Conservation (phyloP, 64 coral and sea anemone genomes). For the Actinia tenebrosa region DNA sequence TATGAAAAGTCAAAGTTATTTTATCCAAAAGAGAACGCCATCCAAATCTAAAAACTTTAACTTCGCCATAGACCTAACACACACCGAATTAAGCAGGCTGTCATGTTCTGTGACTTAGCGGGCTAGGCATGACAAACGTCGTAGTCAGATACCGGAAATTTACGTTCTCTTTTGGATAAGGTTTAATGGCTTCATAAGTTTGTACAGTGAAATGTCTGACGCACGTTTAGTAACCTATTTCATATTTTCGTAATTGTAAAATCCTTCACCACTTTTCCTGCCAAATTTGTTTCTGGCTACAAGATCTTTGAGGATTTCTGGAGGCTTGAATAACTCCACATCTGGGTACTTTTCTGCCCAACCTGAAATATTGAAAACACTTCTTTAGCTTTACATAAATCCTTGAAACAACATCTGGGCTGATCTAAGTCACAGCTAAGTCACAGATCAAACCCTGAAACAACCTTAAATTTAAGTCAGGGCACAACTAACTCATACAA, state of each 20-base stretch:
- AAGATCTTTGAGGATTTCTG: constrained; percentile 79
- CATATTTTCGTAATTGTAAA: constrained; percentile 76
- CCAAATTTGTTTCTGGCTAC: constrained; percentile 85
- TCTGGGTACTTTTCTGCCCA: constrained; percentile 93
- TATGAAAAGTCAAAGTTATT: background rate
- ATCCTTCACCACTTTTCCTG: constrained; percentile 88
- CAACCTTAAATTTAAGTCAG: too few species aligned
- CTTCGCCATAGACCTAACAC: background rate
- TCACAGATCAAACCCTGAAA: too few species aligned
- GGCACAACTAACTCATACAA: too few species aligned
- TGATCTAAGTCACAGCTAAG: too few species aligned
- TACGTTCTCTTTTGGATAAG: background rate
- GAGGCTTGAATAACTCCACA: constrained; percentile 62
- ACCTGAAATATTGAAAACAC: constrained; percentile 32
- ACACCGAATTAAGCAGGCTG: too few species aligned
- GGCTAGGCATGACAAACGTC: background rate
- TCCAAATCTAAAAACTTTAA: background rate
- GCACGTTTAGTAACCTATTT: background rate
- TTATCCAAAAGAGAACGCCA: background rate
- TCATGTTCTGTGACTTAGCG: too few species aligned
- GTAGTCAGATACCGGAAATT: background rate
- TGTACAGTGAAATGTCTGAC: background rate
- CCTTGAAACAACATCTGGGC: too few species aligned
- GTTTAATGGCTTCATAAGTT: background rate
- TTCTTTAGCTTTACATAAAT: too few species aligned